Evolutionary conservation across 2,797 vertebrate genomes (phyloP).

Genomic region (Triplophysa yarkandensis): DNA sequence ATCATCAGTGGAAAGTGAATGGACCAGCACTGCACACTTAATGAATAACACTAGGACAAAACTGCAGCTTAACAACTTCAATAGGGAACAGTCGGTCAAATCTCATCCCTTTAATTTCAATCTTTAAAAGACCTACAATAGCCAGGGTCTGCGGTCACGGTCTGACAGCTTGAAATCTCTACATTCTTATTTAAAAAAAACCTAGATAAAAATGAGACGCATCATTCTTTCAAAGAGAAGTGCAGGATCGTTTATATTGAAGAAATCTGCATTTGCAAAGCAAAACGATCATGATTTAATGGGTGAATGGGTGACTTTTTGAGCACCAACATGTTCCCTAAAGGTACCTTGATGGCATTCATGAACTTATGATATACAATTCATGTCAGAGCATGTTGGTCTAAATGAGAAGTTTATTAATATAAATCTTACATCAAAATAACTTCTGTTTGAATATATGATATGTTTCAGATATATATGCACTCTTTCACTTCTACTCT

Average conservation of each 20-base stretch:
- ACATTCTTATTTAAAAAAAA: not conserved
- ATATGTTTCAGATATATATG: too few species aligned
- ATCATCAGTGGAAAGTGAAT: conserved; percentile 47
- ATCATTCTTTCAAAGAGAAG: not conserved
- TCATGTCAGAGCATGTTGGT: not conserved
- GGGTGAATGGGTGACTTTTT: not conserved
- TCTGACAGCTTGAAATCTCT: conserved; percentile 25
- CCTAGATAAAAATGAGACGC: conserved; percentile 1
- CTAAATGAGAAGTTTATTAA: not conserved
- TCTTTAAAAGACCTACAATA: conserved; percentile 35
- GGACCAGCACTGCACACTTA: conserved; percentile 50
- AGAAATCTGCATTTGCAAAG: too few species aligned
- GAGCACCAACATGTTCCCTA: not conserved
- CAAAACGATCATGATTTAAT: not conserved
- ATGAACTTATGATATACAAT: not conserved
- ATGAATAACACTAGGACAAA: conserved; percentile 59
- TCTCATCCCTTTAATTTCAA: conserved; percentile 26
- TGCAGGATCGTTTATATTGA: not conserved
- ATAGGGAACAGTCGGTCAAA: conserved; percentile 42
- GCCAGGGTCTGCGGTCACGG: conserved; percentile 23
- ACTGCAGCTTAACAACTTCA: conserved; percentile 35
- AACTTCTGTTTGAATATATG: not conserved
- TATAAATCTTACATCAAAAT: not conserved
- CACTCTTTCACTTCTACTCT: not conserved
- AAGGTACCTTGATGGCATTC: not conserved